phyloP scores from a whole-genome alignment of 2,797 vertebrate species.

The Pagetopsis macropterus region DNA sequence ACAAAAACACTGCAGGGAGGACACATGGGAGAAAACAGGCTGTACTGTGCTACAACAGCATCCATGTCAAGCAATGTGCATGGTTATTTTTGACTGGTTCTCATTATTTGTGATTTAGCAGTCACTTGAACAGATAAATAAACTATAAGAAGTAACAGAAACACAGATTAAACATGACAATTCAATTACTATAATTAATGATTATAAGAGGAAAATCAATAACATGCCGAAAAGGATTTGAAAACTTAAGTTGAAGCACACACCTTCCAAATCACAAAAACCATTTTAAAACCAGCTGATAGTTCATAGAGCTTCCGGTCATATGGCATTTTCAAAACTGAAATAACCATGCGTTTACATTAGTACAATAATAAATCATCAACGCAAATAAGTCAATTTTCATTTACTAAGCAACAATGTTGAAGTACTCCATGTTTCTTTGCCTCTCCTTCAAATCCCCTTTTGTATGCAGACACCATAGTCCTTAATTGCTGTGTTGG shows the following conservation, averaged over 20 bases:
- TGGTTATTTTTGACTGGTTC: neutral
- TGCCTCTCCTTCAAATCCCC: slow-evolving; percentile 4
- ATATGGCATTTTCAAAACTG: neutral
- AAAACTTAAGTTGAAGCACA: neutral
- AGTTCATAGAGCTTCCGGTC: neutral
- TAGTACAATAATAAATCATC: neutral
- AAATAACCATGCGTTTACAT: neutral
- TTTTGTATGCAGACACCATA: slow-evolving; percentile 22
- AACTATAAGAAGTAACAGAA: neutral
- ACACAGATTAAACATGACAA: neutral
- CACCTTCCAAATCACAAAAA: neutral
- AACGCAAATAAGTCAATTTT: slow-evolving; percentile 1
- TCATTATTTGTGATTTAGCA: neutral
- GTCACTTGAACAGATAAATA: no score
- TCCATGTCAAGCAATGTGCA: neutral
- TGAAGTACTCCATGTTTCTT: slow-evolving; percentile 11
- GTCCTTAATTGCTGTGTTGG: slow-evolving; percentile 10
- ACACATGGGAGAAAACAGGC: neutral
- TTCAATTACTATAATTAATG: neutral
- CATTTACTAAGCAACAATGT: slow-evolving; percentile 9
- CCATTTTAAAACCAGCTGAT: neutral
- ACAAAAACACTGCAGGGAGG: slow-evolving; percentile 1
- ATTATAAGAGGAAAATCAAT: no score
- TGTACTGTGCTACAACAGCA: neutral
- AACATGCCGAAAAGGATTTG: neutral